Evolutionary conservation across 2,888 invertebrate genomes (phyloP).

Genomic region (Nomada fabriciana): DNA sequence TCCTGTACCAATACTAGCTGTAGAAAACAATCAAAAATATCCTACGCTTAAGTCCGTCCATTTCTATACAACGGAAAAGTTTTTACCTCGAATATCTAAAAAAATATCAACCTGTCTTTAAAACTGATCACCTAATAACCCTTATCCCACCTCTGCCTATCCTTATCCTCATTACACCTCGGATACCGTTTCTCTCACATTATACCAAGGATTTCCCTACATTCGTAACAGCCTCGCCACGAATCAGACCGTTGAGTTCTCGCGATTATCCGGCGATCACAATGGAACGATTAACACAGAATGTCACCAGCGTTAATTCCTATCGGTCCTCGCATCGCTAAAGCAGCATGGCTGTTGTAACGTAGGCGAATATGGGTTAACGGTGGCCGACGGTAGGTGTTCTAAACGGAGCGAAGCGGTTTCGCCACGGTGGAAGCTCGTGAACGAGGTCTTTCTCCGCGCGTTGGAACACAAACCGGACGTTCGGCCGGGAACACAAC

Average conservation of each 20-base stretch:
- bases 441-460: slow-evolving; percentile 31
- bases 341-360: slow-evolving; percentile 14
- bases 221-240: slow-evolving; percentile 35
- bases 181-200: background rate
- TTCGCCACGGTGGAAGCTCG: slow-evolving; percentile 53
- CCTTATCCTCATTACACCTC: no score
- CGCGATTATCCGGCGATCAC: slow-evolving; percentile 19
- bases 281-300: slow-evolving; percentile 52
- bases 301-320: slow-evolving; percentile 40
- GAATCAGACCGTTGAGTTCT: background rate
- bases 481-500: slow-evolving; percentile 48
- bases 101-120: no score
- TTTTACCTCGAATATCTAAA: no score
- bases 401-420: slow-evolving; percentile 44
- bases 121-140: no score
- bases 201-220: slow-evolving; percentile 18
- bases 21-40: no score
- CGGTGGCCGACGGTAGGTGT: slow-evolving; percentile 33
- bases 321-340: slow-evolving; percentile 44
- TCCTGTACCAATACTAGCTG: no score
- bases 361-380: slow-evolving; percentile 60
- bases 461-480: slow-evolving; percentile 33
- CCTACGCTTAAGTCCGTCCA: no score
- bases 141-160: no score
- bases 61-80: no score